Evolutionary conservation across 64 coral and sea anemone species (phyloP), one percentile per base, ranked within the genome.

Genomic region (Pocillopora verrucosa): DNA sequence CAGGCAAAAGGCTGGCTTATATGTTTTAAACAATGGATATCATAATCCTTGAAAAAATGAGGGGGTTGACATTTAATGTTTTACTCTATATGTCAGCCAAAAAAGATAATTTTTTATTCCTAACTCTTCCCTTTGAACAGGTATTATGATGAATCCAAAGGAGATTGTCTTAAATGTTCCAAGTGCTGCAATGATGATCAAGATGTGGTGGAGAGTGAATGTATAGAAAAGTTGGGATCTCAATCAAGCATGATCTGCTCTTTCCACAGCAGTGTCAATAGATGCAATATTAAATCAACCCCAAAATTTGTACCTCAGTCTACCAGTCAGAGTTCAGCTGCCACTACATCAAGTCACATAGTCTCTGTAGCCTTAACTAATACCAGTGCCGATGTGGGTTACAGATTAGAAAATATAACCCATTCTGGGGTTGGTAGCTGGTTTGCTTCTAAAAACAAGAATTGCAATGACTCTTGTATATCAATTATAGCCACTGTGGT

Each of bases 201-300:
- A 65, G 82, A 85, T 72, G 64, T 57, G 10, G 37, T 72, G 17
- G 82, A 72, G 38, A 17, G 70, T 6, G 64, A 85, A 30, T 85
- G 82, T 30, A 85, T 70, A 72, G 7, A 22, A 16, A 85, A 85
- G 26, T 56, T 72, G 9, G 64, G 65, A 57, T 36, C 82, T 14
- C 20, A 20, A 72, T 85, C 82, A 14, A 65, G 72, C 36, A 85
- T 15, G 19, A 45, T 85, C 10, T 85, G 82, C 64, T 69, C 82
- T 25, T 85, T 85, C 72, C 36, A 72, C 20, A 68, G 64, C 36
- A 85, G 64, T 26, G 22, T 25, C 6, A 85, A 85, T 10, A 36
- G 36, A 1, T 85, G 82, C 57, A 65, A 58, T 85, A 35, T 24
- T 34, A 57, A 20, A 12, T 56, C 82, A 57, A 69, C 65, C 22